Percentiles rank a stretch among this genome's conserved stretches.
Evolutionary conservation across 1,140 invertebrate genomes (phyloP).

Genomic region (Carposina sasakii): DNA sequence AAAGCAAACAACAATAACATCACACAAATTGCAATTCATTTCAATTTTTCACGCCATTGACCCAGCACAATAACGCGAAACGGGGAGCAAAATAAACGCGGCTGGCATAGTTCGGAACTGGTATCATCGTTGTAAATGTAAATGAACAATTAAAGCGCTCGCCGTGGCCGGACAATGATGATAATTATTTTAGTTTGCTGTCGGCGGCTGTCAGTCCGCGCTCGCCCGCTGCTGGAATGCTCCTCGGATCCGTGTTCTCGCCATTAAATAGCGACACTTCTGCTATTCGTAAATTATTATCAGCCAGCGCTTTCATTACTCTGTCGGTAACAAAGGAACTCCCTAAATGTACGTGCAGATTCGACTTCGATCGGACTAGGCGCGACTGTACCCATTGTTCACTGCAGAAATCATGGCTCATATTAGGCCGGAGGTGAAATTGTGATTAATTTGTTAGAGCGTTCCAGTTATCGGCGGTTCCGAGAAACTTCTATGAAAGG

Average conservation of each 20-base stretch:
- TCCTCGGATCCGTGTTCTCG: slow-evolving; percentile 64
- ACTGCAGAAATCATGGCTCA: slow-evolving; percentile 56
- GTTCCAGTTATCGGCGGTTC: slow-evolving; percentile 44
- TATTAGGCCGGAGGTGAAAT: slow-evolving; percentile 65
- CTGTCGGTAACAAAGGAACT: slow-evolving; percentile 65
- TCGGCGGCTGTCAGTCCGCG: slow-evolving; percentile 40
- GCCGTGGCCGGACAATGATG: slow-evolving; percentile 68
- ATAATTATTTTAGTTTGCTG: slow-evolving; percentile 72
- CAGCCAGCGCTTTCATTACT: slow-evolving; percentile 69
- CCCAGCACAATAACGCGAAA: slow-evolving; percentile 58
- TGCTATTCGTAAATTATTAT: slow-evolving; percentile 72
- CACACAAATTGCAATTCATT: slow-evolving; percentile 56
- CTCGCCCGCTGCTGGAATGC: slow-evolving; percentile 55
- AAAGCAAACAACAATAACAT: slow-evolving; percentile 47
- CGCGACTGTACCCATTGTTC: slow-evolving; percentile 59
- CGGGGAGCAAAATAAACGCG: slow-evolving; percentile 60
- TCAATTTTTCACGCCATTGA: slow-evolving; percentile 70
- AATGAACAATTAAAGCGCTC: slow-evolving; percentile 72
- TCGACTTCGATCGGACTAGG: slow-evolving; percentile 60
- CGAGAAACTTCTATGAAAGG: slow-evolving; percentile 51
- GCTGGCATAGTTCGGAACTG: slow-evolving; percentile 67
- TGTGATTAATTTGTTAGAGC: slow-evolving; percentile 69
- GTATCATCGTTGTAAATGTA: slow-evolving; percentile 71
- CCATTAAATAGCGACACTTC: slow-evolving; percentile 70
- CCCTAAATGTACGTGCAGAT: slow-evolving; percentile 58